Conservation (phyloP, 2,113 vertebrate genomes). For the Willisornis vidua region DNA sequence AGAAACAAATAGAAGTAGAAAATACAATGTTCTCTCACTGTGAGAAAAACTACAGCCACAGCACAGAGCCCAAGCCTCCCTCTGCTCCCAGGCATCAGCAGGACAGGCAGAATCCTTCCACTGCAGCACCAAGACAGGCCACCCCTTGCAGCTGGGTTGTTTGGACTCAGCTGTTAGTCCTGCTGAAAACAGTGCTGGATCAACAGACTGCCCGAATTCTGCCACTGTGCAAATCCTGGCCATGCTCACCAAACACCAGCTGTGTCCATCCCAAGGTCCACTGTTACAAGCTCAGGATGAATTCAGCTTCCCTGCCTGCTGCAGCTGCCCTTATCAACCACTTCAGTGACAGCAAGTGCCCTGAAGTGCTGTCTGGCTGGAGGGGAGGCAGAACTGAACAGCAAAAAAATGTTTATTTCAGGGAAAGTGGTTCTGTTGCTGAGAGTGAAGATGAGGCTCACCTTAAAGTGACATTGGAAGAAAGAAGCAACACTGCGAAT, state of each 20-base stretch:
- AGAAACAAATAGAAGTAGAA: not conserved
- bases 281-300: not conserved
- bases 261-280: not conserved
- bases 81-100: not conserved
- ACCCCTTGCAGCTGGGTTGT: not conserved
- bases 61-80: not conserved
- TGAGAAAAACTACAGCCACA: not conserved
- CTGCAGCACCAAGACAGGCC: not conserved
- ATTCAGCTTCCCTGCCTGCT: not conserved
- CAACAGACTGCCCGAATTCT: not conserved
- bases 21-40: not conserved
- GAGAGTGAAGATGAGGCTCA: not conserved
- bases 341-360: not conserved
- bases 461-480: not conserved
- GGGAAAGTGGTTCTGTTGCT: not conserved
- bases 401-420: not conserved
- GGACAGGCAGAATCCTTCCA: not conserved
- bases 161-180: not conserved
- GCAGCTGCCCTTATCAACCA: not conserved
- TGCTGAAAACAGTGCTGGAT: not conserved
- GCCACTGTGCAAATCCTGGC: not conserved
- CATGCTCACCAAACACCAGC: not conserved
- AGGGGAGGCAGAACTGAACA: not conserved
- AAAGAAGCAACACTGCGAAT: not conserved
- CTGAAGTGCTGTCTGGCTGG: not conserved